Evolutionary conservation across 1,140 invertebrate genomes (phyloP), one percentile per base, ranked within the genome.

Genomic region (Macrosteles quadrilineatus): DNA sequence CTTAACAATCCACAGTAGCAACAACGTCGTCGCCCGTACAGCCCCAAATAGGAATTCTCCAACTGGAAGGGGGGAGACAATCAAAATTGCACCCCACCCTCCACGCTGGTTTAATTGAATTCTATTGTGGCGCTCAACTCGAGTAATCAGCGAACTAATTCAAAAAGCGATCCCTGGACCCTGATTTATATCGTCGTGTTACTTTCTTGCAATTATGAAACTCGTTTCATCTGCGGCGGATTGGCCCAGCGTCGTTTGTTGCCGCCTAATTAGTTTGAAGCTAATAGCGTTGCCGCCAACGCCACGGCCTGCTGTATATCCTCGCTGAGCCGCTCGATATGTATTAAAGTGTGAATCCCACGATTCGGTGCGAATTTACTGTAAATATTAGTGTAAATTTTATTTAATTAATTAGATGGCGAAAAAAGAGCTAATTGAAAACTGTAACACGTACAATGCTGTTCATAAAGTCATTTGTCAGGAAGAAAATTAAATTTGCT

Each of bases 11-110:
- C 32, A 4, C 2, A 30, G 55, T 29, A 23, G 55, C 55, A 59
- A 59, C 55, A 27, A 4, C 32, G 55, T 27, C 12, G 55, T 6
- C 32, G 63, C 25, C 63, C 27, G 32, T 66, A 45, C 45, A 66
- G 19, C 40, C 63, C 63, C 40, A 66, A 66, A 66, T 66, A 66
- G 63, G 63, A 66, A 66, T 66, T 66, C 63, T 66, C 63, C 63
- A 29, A 43, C 63, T 40, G 63, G 36, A 25, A 27, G 63, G 63
- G 55, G 59, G 32, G 32, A 66, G 63, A 66, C 63, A 66, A 66
- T 66, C 63, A 66, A 66, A 66, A 66, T 66, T 66, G 63, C 63
- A 66, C 63, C 63, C 63, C 63, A 66, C 63, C 63, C 63, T 66
- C 32, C 63, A 64, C 32, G 40, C 32, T 40, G 63, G 63, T 43